phyloP scores from a whole-genome alignment of 2,797 vertebrate species.

The Pygocentrus nattereri region DNA sequence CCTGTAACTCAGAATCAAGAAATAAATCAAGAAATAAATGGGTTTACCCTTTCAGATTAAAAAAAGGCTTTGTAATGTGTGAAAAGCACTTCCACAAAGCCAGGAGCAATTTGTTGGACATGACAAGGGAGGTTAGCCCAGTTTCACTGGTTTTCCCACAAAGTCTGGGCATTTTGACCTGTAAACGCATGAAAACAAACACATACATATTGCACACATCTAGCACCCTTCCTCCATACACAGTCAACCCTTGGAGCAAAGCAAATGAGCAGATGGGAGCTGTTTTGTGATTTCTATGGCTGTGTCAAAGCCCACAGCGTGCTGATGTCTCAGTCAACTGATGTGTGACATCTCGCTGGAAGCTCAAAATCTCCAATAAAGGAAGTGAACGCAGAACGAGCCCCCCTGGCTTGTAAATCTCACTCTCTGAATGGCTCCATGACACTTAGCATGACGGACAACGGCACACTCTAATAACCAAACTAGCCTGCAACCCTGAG shows the following conservation, averaged over 20 bases:
- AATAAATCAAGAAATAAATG: too few species aligned
- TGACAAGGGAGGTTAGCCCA: not conserved
- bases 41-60: too few species aligned
- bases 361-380: conserved; percentile 17
- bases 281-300: not conserved
- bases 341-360: not conserved
- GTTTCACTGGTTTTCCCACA: not conserved
- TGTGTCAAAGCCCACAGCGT: conserved; percentile 7
- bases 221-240: not conserved
- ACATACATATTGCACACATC: not conserved
- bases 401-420: not conserved
- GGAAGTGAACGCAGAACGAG: conserved; percentile 6
- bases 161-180: not conserved
- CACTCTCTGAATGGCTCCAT: not conserved
- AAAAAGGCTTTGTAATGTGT: too few species aligned
- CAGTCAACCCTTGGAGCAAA: not conserved
- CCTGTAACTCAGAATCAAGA: too few species aligned
- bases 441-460: conserved; percentile 31
- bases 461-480: conserved; percentile 10
- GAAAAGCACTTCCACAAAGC: too few species aligned
- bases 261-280: conserved; percentile 35
- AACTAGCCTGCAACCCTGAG: conserved; percentile 20
- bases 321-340: conserved; percentile 33
- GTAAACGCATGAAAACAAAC: not conserved
- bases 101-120: not conserved